A percentile compares a stretch with the other conserved stretches of the same genome.
These are phyloP conservation scores for Linnaemya vulpina DNA, from an alignment of 2,888 invertebrate species.

Conservation along the genomic window DNA sequence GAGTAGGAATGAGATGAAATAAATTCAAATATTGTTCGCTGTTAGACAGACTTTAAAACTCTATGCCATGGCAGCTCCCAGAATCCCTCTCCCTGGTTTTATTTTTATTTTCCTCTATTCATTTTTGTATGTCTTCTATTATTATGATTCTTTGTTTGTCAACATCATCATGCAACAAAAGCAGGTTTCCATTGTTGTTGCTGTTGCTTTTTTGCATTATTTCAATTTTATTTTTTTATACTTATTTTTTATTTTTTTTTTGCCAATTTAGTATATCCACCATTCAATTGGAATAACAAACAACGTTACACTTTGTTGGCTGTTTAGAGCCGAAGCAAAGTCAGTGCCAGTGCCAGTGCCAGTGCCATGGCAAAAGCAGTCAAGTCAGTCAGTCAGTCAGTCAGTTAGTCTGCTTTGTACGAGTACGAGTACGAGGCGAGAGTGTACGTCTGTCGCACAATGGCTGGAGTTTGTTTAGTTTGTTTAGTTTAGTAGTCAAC, in stretches of 20 bases:
- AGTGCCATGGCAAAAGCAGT: slow-evolving; percentile 26
- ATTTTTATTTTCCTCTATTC: background rate
- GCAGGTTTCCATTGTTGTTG: slow-evolving; percentile 37
- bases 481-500: slow-evolving; percentile 60
- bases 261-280: slow-evolving; percentile 12
- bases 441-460: background rate
- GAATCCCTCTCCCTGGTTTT: background rate
- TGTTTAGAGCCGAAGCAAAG: slow-evolving; percentile 39
- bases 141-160: slow-evolving; percentile 61
- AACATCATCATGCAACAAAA: slow-evolving; percentile 51
- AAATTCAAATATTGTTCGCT: slow-evolving; percentile 15
- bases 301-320: slow-evolving; percentile 30
- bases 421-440: background rate
- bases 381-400: background rate
- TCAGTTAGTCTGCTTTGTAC: background rate
- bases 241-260: no score
- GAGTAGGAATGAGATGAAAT: background rate
- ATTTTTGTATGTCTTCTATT: slow-evolving; percentile 32
- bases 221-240: no score
- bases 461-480: slow-evolving; percentile 33
- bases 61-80: background rate
- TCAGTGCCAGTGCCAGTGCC: slow-evolving; percentile 47
- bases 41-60: slow-evolving; percentile 19
- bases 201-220: background rate
- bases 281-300: slow-evolving; percentile 35